Conservation (phyloP, 2,113 vertebrate species). For the Macquaria australasica region DNA sequence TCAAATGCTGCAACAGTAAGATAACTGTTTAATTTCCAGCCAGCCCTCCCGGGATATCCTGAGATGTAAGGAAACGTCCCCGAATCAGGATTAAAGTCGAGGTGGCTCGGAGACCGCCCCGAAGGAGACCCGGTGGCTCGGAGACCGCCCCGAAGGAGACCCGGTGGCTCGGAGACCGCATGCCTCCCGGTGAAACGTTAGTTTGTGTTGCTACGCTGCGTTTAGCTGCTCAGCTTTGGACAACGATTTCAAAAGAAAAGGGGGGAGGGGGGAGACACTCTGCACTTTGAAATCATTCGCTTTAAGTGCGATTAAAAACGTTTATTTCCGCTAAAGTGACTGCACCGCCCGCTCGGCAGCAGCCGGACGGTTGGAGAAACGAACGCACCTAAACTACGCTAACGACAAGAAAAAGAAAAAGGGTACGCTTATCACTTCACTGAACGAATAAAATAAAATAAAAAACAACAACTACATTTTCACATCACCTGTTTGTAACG, state of each 20-base stretch:
- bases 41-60: too few relatives aligned
- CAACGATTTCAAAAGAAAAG: neutral
- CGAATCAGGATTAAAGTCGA: neutral
- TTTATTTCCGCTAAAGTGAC: neutral
- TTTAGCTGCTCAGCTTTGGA: neutral
- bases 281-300: neutral
- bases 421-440: fast-evolving
- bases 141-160: too few relatives aligned
- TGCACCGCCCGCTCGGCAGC: neutral
- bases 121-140: too few relatives aligned
- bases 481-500: conserved; percentile 30
- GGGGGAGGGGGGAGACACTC: fast-evolving
- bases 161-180: too few relatives aligned
- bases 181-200: neutral
- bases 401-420: neutral
- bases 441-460: neutral
- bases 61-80: neutral
- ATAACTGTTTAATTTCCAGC: too few relatives aligned
- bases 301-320: neutral
- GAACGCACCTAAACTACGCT: neutral
- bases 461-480: too few relatives aligned
- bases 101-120: too few relatives aligned
- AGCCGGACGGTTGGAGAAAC: neutral
- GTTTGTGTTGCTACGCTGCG: neutral
- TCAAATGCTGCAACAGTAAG: too few relatives aligned